Conservation (phyloP, 1,140 invertebrate genomes). For the Monochamus saltuarius region DNA sequence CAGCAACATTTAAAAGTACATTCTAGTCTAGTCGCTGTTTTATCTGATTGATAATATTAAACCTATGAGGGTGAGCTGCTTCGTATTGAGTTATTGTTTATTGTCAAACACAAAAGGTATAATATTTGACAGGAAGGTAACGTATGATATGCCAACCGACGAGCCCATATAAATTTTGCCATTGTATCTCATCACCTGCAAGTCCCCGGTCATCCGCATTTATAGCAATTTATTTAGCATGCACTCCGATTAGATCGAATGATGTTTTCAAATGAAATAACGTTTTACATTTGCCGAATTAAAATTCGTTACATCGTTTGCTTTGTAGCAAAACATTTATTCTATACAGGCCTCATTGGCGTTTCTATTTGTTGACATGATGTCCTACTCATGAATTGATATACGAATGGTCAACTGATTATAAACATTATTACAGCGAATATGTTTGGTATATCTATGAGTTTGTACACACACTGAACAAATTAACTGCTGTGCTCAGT, state of each 20-base stretch:
- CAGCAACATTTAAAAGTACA: no score
- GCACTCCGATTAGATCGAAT: neutral
- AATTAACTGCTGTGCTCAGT: no score
- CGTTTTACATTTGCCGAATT: neutral
- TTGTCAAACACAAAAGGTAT: constrained; percentile 42
- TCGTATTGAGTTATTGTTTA: constrained; percentile 38
- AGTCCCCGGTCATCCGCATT: neutral
- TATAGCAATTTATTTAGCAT: neutral
- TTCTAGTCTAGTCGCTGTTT: no score
- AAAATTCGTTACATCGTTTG: constrained; percentile 2
- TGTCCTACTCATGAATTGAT: neutral
- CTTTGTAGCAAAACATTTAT: neutral
- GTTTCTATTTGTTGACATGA: neutral
- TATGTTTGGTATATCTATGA: no score
- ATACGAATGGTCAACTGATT: no score
- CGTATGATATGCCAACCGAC: constrained; percentile 25
- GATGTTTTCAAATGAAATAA: neutral
- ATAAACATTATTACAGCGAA: no score
- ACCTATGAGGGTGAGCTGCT: no score
- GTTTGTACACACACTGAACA: no score
- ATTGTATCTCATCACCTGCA: constrained; percentile 34
- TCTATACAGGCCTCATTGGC: neutral
- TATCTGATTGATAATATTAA: no score
- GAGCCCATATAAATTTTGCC: constrained; percentile 36
- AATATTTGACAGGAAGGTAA: constrained; percentile 35